These are phyloP conservation scores for Caenorhabditis drosophilae DNA, from an alignment of 2,888 invertebrate genomes.

Conservation along the genomic window DNA sequence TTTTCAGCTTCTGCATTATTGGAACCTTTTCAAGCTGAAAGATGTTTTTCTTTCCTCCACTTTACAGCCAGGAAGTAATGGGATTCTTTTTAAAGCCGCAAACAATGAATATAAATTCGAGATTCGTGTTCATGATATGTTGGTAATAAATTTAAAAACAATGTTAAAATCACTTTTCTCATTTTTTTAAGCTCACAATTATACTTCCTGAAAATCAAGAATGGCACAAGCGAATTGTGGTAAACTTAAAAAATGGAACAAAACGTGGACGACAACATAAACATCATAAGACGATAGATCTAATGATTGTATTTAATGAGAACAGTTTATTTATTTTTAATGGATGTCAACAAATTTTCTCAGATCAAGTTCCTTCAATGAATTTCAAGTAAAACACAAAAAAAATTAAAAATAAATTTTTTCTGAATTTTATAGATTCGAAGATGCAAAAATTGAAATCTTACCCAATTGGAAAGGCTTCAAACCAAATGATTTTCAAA, in stretches of 20 bases:
- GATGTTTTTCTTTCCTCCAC: constrained; percentile 19
- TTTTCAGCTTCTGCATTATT: constrained; percentile 18
- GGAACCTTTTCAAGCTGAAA: constrained; percentile 21
- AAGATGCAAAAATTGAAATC: constrained; percentile 8
- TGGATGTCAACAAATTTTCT: constrained; percentile 44
- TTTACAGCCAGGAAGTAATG: constrained; percentile 11
- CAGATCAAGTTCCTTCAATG: constrained; percentile 22
- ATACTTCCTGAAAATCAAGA: constrained; percentile 1
- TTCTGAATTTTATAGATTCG: constrained; percentile 11
- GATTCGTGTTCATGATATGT: constrained; percentile 1
- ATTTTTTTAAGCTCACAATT: constrained; percentile 6
- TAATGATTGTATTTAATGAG: constrained; percentile 41
- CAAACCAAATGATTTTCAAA: constrained; percentile 12
- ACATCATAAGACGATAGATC: too few species aligned
- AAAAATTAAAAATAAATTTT: too few species aligned
- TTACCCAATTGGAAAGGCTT: constrained; percentile 13
- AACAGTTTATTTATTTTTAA: constrained; percentile 40
- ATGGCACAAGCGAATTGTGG: constrained; percentile 13
- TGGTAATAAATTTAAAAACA: not conserved
- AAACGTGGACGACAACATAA: too few species aligned
- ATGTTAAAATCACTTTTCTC: not conserved
- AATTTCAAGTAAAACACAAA: constrained; percentile 40
- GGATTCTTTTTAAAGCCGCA: constrained; percentile 17
- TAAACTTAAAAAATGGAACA: too few species aligned
- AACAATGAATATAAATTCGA: constrained; percentile 9